Percentiles rank a stretch among this genome's conserved stretches.
Conservation (phyloP, 1,140 invertebrate species). For the Cherax quadricarinatus region DNA sequence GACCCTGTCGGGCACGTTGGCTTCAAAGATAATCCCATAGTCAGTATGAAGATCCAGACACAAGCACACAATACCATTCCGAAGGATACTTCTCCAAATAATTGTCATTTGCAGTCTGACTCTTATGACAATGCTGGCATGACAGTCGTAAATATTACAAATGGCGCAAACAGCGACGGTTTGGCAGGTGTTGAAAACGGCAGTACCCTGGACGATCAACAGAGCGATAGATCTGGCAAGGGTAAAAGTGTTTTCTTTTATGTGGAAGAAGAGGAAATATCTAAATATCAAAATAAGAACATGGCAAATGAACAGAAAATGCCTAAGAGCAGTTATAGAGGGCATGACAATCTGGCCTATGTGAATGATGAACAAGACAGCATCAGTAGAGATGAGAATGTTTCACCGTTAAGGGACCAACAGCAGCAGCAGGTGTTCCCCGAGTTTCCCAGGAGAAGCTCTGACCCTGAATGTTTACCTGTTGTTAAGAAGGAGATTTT, state of each 20-base stretch:
- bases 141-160: neutral
- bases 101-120: neutral
- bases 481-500: constrained; percentile 16
- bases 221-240: neutral
- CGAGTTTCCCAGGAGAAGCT: constrained; percentile 2
- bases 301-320: neutral
- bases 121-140: neutral
- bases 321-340: neutral
- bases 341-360: constrained; percentile 41
- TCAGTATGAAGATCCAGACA: neutral
- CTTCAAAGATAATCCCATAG: neutral
- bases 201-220: neutral
- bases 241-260: constrained; percentile 50
- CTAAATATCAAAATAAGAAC: neutral
- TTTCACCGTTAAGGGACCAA: neutral
- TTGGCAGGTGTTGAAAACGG: neutral
- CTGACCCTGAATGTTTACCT: constrained; percentile 31
- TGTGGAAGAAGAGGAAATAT: constrained; percentile 30
- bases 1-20: neutral
- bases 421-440: neutral
- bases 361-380: constrained; percentile 34
- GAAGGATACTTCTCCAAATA: neutral
- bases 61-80: neutral
- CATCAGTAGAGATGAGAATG: neutral
- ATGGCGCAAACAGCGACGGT: neutral